phyloP scores from a whole-genome alignment of 2,113 vertebrate species.

The Synodontis membranacea region DNA sequence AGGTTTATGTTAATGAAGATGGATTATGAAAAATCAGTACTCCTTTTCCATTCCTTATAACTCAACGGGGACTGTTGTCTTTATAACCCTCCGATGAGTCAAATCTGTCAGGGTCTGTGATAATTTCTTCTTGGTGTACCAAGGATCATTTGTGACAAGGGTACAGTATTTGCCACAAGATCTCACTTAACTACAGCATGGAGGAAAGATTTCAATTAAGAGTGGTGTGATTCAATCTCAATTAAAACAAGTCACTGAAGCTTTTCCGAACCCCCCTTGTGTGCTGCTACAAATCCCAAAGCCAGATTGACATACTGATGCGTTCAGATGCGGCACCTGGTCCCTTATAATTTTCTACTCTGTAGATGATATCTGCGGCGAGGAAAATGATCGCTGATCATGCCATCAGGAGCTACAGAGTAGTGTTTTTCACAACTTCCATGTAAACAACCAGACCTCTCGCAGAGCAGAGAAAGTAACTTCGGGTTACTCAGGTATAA shows the following conservation, averaged over 20 bases:
- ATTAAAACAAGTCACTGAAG: conserved; percentile 42
- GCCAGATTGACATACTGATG: conserved; percentile 62
- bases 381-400: conserved; percentile 46
- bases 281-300: conserved; percentile 58
- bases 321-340: conserved; percentile 68
- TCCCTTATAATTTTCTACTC: conserved; percentile 55
- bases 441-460: conserved; percentile 63
- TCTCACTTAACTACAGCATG: conserved; percentile 21
- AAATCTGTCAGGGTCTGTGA: neutral
- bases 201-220: conserved; percentile 50
- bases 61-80: neutral
- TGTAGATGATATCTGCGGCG: conserved; percentile 54
- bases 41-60: neutral
- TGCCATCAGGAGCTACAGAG: neutral
- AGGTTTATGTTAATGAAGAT: neutral
- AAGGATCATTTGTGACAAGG: neutral
- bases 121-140: neutral
- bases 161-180: neutral
- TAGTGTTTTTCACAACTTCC: neutral
- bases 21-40: neutral
- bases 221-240: conserved; percentile 45
- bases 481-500: conserved; percentile 56
- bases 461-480: conserved; percentile 59
- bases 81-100: neutral
- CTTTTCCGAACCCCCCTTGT: conserved; percentile 55